Percentiles rank a stretch among this genome's conserved stretches.
phyloP scores from a whole-genome alignment of 1,140 invertebrate species.

The Drosophila melanica region DNA sequence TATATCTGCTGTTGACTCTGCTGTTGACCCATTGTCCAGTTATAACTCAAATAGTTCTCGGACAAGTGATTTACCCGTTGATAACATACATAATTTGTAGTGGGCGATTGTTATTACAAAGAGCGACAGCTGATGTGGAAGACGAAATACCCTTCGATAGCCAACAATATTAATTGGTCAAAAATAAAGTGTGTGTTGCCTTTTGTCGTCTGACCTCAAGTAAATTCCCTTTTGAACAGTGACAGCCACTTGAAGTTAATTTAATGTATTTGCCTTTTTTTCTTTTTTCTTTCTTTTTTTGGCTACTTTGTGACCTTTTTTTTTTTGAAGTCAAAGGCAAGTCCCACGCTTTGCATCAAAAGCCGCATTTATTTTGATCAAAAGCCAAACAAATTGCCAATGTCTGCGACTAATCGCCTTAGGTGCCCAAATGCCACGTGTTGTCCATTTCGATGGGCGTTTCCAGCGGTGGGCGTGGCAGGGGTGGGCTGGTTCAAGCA shows the following conservation, averaged over 20 bases:
- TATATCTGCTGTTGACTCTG: conserved; percentile 20
- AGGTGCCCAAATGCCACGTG: conserved; percentile 37
- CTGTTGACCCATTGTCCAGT: conserved; percentile 29
- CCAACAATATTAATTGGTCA: not conserved
- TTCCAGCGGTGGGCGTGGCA: too few relatives aligned
- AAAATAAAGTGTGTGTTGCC: too few relatives aligned
- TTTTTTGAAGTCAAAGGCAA: conserved; percentile 22
- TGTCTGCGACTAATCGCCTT: conserved; percentile 53
- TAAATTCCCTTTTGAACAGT: not conserved
- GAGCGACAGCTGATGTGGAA: too few relatives aligned
- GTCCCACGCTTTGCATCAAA: conserved; percentile 26
- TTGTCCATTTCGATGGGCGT: not conserved
- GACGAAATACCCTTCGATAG: too few relatives aligned
- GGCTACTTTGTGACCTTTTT: conserved; percentile 15
- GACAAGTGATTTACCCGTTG: conserved; percentile 1
- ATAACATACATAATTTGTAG: not conserved
- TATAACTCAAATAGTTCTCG: conserved; percentile 9
- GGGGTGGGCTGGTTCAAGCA: not conserved
- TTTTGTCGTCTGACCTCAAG: too few relatives aligned
- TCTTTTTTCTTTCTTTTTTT: not conserved
- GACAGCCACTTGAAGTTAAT: conserved; percentile 2
- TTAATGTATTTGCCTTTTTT: too few relatives aligned
- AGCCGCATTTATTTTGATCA: conserved; percentile 1
- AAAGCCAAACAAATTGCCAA: conserved; percentile 54
- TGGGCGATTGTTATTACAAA: too few relatives aligned